Base-by-base conservation (phyloP, 2,888 invertebrate genomes). In the Eugnorisma glareosa region DNA sequence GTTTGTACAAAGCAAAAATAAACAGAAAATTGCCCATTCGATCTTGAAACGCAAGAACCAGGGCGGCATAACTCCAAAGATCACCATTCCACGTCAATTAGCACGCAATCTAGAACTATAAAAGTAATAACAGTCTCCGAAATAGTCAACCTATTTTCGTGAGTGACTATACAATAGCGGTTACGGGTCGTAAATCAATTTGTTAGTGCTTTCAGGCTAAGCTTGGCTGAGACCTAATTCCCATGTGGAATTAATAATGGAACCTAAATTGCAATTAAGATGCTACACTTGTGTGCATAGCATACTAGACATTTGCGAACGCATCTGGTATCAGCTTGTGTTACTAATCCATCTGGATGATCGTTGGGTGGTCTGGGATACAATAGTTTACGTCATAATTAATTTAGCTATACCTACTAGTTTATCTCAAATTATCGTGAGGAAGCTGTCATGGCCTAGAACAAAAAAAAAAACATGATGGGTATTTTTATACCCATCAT, bases 191-290 rank as follows among this genome's bases (percentile, higher is more conserved):
- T 92, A 91, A 92, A 92, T 90, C 89, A 91, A 89, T 89, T 86
- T 85, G 87, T 92, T 90, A 90, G 89, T 89, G 88, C 88, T 90
- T 89, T 86, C 76, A 82, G 85, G 76, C 88, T 90, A 86, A 88
- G 88, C 89, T 81, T 48, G 70, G 76, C 67, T 86, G 80, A 91
- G 92, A 89, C 91, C 92, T 91, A 91, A 89, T 92, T 92, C 92
- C 87, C 92, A 92, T 90, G 88, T 74, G 79, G 83, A 84, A 88
- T 89, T 88, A 91, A 83, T 89, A 86, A 90, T 89, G 82, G 82
- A 83, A 84, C 85, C 91, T 90, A 91, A 90, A 88, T 87, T 89
- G 85, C 89, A 86, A 90, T 91, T 90, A 91, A 90, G 83, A 84
- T 75, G 81, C 80, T 88, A 78, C 15, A 48, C 79, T 68, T 75